A percentile compares a stretch with the other conserved stretches of the same genome.
These are phyloP conservation scores for Leptopilina drosophilae DNA, from an alignment of 2,888 invertebrate genomes.

Conservation along the genomic window DNA sequence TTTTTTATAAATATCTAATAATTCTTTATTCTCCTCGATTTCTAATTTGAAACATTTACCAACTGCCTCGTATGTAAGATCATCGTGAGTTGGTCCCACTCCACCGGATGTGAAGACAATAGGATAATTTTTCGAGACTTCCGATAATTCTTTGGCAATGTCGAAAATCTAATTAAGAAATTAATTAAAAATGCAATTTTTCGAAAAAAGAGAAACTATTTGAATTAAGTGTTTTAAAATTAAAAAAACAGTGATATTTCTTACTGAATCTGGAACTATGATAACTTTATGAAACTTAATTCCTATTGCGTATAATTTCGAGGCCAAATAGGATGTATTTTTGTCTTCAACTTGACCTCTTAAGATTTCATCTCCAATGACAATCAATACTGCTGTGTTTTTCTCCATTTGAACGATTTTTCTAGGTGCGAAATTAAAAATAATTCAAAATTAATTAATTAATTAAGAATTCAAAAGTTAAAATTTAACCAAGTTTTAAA, in stretches of 20 bases:
- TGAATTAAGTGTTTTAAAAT: background rate
- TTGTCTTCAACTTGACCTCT: slow-evolving; percentile 82
- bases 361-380: slow-evolving; percentile 84
- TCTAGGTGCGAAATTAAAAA: background rate
- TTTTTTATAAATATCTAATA: slow-evolving; percentile 65
- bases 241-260: slow-evolving; percentile 44
- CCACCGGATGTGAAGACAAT: slow-evolving; percentile 83
- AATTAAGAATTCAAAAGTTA: too few species aligned
- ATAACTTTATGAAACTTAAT: slow-evolving; percentile 64
- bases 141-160: slow-evolving; percentile 79
- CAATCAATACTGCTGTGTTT: slow-evolving; percentile 72
- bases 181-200: slow-evolving; percentile 17
- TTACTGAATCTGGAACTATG: slow-evolving; percentile 79
- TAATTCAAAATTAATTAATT: too few species aligned
- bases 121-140: slow-evolving; percentile 76
- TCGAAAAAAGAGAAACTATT: background rate
- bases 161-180: slow-evolving; percentile 72
- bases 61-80: slow-evolving; percentile 82
- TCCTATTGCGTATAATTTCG: slow-evolving; percentile 61
- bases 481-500: too few species aligned
- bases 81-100: slow-evolving; percentile 85
- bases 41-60: slow-evolving; percentile 74
- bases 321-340: slow-evolving; percentile 78
- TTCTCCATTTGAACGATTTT: slow-evolving; percentile 52
- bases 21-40: slow-evolving; percentile 64